Conservation (phyloP, 1,140 invertebrate species). For the Panagrolaimus sp. region DNA sequence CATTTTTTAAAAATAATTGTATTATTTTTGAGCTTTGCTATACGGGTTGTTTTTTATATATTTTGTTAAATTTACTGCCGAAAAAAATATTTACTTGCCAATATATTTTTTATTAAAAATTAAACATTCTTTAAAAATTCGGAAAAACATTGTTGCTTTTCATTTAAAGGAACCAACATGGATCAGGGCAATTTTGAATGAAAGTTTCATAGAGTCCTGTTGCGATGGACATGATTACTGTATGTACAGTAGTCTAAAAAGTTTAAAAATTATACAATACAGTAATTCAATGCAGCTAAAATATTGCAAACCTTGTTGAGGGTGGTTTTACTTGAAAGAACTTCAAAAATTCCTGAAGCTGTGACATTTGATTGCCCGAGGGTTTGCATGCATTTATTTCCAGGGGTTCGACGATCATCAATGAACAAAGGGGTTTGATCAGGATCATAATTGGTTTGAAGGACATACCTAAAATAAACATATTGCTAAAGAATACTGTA, state of each 20-base stretch:
- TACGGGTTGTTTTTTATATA: too few relatives aligned
- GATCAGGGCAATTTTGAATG: slow-evolving; percentile 34
- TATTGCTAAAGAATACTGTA: too few relatives aligned
- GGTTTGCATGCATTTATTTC: slow-evolving; percentile 60
- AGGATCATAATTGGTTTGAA: slow-evolving; percentile 68
- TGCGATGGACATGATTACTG: slow-evolving; percentile 22
- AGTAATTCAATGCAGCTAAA: too few relatives aligned
- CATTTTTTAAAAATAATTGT: too few relatives aligned
- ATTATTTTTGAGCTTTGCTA: too few relatives aligned
- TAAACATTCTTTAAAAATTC: too few relatives aligned
- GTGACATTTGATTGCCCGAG: slow-evolving; percentile 33
- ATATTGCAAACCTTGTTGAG: slow-evolving; percentile 37
- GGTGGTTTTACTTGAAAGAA: slow-evolving; percentile 49
- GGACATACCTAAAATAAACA: slow-evolving; percentile 62
- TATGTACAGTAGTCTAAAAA: slow-evolving; percentile 24
- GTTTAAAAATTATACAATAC: not conserved
- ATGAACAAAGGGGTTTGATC: slow-evolving; percentile 54
- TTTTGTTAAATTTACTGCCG: too few relatives aligned
- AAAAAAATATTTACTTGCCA: too few relatives aligned
- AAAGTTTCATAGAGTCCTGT: slow-evolving; percentile 23
- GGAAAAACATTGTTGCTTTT: too few relatives aligned
- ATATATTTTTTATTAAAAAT: too few relatives aligned
- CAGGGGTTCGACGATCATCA: slow-evolving; percentile 61
- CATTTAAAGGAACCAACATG: slow-evolving; percentile 31
- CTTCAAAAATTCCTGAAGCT: slow-evolving; percentile 43